Base-by-base conservation (phyloP, 2,113 vertebrate genomes). In the Daboia siamensis region DNA sequence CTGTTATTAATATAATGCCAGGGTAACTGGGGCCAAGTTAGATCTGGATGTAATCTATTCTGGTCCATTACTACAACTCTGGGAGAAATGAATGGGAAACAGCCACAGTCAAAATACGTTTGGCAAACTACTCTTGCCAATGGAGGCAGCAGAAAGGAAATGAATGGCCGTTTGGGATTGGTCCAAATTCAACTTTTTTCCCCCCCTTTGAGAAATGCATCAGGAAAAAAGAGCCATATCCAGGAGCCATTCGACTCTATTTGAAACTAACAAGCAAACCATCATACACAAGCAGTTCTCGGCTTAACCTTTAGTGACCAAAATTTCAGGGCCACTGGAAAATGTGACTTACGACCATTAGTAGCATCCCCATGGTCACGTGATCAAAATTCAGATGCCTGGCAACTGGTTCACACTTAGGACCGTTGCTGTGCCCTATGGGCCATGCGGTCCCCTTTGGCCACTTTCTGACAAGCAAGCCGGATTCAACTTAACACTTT, bases 41-140 rank as follows among this genome's bases (percentile, higher is more conserved):
- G 55, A 90, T 61, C 88, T 86, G 88, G 88, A 90, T 90, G 80
- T 69, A 90, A 93, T 93, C 92, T 93, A 93, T 93, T 91, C 92
- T 93, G 44, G 74, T 89, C 89, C 85, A 90, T 93, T 93, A 90
- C 89, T 87, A 88, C 51, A 17, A 44, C 64, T 91, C 74, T 44
- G 44, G 33, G 44, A 91, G n/a, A 9, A 51, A 15, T 89, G 74
- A 93, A 91, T 86, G 56, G 90, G 90, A 91, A 89, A 69, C 74
- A 64, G 87, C 33, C 33, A 61, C 87, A 17, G 87, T 56, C 91
- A 91, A 90, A 91, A 69, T 57, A 93, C 24, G 52, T 57, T 89
- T 89, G 93, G 87, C 87, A 90, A 93, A 86, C 39, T 69, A 13
- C 39, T 12, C 87, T 91, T 87, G 87, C 87, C 87, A 90, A 90